Evolutionary conservation across 2,888 invertebrate genomes (phyloP).

Genomic region (Dyspetes luteomarginatus): DNA sequence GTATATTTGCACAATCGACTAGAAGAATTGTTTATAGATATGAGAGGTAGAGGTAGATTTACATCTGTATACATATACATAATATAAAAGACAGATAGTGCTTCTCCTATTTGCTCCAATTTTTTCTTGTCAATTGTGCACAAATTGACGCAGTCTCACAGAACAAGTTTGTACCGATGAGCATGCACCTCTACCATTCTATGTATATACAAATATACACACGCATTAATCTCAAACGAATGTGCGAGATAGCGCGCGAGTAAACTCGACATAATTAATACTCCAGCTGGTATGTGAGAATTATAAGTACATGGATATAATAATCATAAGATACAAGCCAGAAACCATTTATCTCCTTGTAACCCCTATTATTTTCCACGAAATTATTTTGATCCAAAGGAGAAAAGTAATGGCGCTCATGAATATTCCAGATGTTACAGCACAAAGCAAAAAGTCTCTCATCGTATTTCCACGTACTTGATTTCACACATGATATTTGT

Average conservation of each 20-base stretch:
- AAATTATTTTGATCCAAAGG: slow-evolving; percentile 16
- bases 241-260: neutral
- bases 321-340: too few relatives aligned
- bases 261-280: slow-evolving; percentile 50
- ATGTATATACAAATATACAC: too few relatives aligned
- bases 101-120: neutral
- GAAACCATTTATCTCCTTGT: slow-evolving; percentile 37
- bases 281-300: slow-evolving; percentile 39
- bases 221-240: slow-evolving; percentile 22
- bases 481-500: neutral
- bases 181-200: too few relatives aligned
- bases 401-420: slow-evolving; percentile 10
- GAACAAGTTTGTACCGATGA: too few relatives aligned
- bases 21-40: too few relatives aligned
- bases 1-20: too few relatives aligned
- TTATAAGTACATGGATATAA: too few relatives aligned
- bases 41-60: too few relatives aligned
- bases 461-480: slow-evolving; percentile 1
- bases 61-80: too few relatives aligned
- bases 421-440: slow-evolving; percentile 39
- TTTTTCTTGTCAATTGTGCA: slow-evolving; percentile 16
- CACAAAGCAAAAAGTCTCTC: neutral
- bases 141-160: too few relatives aligned
- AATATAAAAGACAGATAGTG: too few relatives aligned
- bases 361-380: slow-evolving; percentile 14